Base-by-base conservation (phyloP, 1,140 invertebrate genomes). In the Xylocopa sonorina region DNA sequence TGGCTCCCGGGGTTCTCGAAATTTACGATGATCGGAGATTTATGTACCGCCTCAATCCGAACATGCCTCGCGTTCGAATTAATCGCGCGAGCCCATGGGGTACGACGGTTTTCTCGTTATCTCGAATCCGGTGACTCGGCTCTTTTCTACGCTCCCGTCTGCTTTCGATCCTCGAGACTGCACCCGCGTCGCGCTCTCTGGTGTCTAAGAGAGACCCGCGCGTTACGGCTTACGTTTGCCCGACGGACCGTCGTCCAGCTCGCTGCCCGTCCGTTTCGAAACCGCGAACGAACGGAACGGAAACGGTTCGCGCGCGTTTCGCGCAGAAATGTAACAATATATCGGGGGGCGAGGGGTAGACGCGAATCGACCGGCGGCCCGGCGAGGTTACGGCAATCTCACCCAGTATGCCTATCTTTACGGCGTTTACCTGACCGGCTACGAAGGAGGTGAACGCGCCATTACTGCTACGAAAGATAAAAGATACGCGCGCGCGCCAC, bases 381-480 rank as follows among this genome's bases (percentile, higher is more conserved):
- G 34, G 57, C 75, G 58, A 71, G 43, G 64, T 80, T 81, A 82
- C 55, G 75, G 73, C 75, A 73, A 84, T 87, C 85, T 87, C 85
- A 73, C 71, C 78, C 85, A 79, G 85, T 84, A 87, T 82, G 85
- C 82, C 73, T 86, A 87, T 87, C 85, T 87, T 55, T 63, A 73
- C 81, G 74, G 62, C 73, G 73, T 86, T 85, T 80, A 86, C 84
- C 84, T 73, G 83, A 58, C 71, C 84, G 48, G 77, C 67, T 58
- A 86, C 81, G 73, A 62, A 83, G 74, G 57, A 86, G 75, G 81
- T 78, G 85, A 79, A 83, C 82, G 82, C 88, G 89, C 88, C 88
- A 90, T 90, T 90, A 89, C 88, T 88, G 88, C 80, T 82, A 82
- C 77, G 80, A 58, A 81, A 89, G 88, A 89, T 89, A 89, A 89